Percentiles rank a stretch among this genome's conserved stretches.
phyloP scores from a whole-genome alignment of 2,797 vertebrate genomes.

The Coilia nasus region DNA sequence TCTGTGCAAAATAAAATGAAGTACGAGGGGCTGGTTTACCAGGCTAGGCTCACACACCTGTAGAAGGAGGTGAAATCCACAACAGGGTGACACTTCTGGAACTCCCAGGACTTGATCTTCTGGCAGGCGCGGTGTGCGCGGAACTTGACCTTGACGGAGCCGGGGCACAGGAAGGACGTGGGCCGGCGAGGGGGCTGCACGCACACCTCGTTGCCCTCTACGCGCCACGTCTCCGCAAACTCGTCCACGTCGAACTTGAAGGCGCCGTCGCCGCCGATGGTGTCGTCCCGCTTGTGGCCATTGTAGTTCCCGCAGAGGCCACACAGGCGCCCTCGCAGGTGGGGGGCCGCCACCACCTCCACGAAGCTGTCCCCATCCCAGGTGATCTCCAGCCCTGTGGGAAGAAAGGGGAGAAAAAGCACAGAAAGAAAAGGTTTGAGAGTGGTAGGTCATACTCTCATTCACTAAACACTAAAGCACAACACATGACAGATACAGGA shows the following conservation, averaged over 20 bases:
- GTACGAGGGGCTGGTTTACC: too few species aligned
- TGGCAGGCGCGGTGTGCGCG: conserved; percentile 94
- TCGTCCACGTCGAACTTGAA: conserved; percentile 98
- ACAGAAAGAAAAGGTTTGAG: not conserved
- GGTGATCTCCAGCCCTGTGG: conserved; percentile 91
- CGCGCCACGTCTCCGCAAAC: conserved; percentile 94
- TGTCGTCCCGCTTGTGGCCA: conserved; percentile 92
- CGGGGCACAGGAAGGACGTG: conserved; percentile 85
- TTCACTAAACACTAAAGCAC: not conserved
- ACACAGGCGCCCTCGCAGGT: conserved; percentile 90
- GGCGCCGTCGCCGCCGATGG: conserved; percentile 89
- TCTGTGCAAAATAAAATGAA: too few species aligned
- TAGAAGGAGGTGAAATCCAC: conserved; percentile 92
- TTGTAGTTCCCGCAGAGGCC: conserved; percentile 98
- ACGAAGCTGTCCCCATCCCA: conserved; percentile 99
- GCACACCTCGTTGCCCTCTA: conserved; percentile 92
- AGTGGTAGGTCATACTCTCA: not conserved
- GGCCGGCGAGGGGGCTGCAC: conserved; percentile 77
- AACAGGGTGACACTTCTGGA: conserved; percentile 90
- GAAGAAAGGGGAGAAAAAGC: not conserved
- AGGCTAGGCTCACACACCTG: conserved; percentile 84
- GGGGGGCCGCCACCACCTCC: conserved; percentile 91
- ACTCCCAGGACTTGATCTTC: conserved; percentile 94
- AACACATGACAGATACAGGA: too few species aligned
- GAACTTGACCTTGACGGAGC: conserved; percentile 89